Evolutionary conservation across 2,797 vertebrate species (phyloP).

Genomic region (Malurus leucopterus): DNA sequence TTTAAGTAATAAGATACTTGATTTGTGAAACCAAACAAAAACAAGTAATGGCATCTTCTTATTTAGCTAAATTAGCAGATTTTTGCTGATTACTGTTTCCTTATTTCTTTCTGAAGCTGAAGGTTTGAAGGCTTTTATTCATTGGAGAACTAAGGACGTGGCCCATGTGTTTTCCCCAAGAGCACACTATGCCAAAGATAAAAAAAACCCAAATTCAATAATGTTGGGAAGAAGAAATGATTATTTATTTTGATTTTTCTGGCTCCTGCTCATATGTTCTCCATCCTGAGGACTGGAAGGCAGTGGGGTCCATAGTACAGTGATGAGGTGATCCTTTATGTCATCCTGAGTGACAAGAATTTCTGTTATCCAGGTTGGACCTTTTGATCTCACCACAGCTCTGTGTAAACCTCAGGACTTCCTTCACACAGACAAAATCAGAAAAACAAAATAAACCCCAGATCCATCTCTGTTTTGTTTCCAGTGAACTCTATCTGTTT

Average conservation of each 20-base stretch:
- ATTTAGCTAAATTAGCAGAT: background rate
- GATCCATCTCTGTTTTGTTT: slow-evolving; percentile 17
- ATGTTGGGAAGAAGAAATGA: background rate
- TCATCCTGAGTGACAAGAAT: slow-evolving; percentile 16
- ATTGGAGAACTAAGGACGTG: background rate
- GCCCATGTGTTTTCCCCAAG: background rate
- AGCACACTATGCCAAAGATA: background rate
- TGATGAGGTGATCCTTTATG: background rate
- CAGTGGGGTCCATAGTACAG: background rate
- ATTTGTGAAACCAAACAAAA: background rate
- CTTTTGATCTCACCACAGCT: slow-evolving; percentile 43
- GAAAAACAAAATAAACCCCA: slow-evolving; percentile 17
- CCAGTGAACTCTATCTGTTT: background rate
- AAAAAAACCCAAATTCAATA: background rate
- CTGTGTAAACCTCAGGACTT: slow-evolving; percentile 43
- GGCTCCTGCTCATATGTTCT: background rate
- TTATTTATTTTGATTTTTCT: background rate
- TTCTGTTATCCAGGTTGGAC: slow-evolving; percentile 31
- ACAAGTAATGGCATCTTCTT: background rate
- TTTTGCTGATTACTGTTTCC: background rate
- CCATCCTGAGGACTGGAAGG: background rate
- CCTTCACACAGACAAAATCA: slow-evolving; percentile 18
- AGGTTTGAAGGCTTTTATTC: background rate
- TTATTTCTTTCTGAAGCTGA: background rate
- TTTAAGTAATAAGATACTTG: background rate